phyloP scores from a whole-genome alignment of 53 echinoderm and acorn worm genomes.

The Zoroaster sp. region DNA sequence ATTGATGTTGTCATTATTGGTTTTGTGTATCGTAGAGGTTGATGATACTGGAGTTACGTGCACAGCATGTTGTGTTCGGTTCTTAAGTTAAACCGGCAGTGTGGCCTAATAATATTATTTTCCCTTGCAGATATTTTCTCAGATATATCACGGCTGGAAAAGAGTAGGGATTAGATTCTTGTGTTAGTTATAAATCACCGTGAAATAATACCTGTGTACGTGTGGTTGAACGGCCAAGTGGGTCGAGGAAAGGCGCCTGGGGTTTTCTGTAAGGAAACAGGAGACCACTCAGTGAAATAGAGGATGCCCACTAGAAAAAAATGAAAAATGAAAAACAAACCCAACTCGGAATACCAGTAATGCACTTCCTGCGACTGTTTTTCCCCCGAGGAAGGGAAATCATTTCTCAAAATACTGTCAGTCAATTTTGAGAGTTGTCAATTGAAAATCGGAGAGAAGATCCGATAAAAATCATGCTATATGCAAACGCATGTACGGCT shows the following conservation, averaged over 20 bases:
- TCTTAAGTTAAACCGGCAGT: slow-evolving; percentile 4
- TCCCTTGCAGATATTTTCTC: slow-evolving; percentile 51
- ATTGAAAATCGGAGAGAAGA: not conserved
- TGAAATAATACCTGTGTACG: slow-evolving; percentile 18
- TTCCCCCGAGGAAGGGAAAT: slow-evolving; percentile 38
- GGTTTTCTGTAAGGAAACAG: slow-evolving; percentile 16
- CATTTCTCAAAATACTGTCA: slow-evolving; percentile 47
- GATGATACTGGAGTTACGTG: not conserved
- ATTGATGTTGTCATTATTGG: not conserved
- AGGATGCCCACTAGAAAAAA: not conserved
- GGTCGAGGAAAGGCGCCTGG: slow-evolving; percentile 2
- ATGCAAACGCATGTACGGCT: slow-evolving; percentile 30
- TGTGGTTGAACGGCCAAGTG: not conserved
- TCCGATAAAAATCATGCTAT: slow-evolving; percentile 13
- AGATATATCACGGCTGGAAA: slow-evolving; percentile 30
- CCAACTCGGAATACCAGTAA: slow-evolving; percentile 47
- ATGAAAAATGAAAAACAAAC: not conserved
- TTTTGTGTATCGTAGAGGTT: not conserved
- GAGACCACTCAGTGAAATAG: slow-evolving; percentile 13
- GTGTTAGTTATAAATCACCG: slow-evolving; percentile 31
- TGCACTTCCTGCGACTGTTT: slow-evolving; percentile 42
- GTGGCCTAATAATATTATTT: slow-evolving; percentile 9
- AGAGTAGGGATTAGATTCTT: slow-evolving; percentile 4
- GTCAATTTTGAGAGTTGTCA: slow-evolving; percentile 36
- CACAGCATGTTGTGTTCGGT: not conserved